These are phyloP conservation scores for Enteromius viviparus DNA, from an alignment of 2,797 vertebrate species.

Conservation along the genomic window DNA sequence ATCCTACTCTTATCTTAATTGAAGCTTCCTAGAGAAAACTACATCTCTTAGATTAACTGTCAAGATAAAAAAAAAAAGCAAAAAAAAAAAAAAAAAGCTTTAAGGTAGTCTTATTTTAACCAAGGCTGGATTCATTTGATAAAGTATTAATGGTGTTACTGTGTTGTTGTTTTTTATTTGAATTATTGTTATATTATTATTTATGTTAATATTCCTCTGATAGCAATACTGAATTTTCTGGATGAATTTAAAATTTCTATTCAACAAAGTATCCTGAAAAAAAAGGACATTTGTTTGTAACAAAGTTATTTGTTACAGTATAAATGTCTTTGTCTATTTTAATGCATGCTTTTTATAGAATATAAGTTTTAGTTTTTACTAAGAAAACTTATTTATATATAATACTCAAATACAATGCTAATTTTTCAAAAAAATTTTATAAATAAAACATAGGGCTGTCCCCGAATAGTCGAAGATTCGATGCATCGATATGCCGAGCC, in stretches of 20 bases:
- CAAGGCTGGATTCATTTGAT: not conserved
- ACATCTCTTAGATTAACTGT: not conserved
- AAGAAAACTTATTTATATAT: too few species aligned
- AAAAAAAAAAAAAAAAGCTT: not conserved
- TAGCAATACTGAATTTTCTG: not conserved
- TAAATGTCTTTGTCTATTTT: not conserved
- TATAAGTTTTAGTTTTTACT: not conserved
- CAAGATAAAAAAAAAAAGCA: too few species aligned
- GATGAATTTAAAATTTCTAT: too few species aligned
- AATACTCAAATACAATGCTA: not conserved
- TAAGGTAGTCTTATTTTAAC: not conserved
- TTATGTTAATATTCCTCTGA: not conserved
- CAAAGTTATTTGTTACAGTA: not conserved
- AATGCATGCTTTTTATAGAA: not conserved
- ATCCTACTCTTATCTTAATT: not conserved
- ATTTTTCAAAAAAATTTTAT: not conserved
- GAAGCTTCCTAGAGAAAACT: not conserved
- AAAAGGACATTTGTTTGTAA: too few species aligned
- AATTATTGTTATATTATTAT: too few species aligned
- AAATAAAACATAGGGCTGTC: not conserved
- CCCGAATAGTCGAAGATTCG: too few species aligned
- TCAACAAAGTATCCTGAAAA: too few species aligned
- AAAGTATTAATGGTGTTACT: not conserved
- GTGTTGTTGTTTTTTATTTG: not conserved
- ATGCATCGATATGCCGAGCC: too few species aligned